Percentiles rank a stretch among this genome's conserved stretches.
These are phyloP conservation scores for Sarotherodon lohbergeri DNA, from an alignment of 2,113 vertebrate species.

Conservation along the genomic window DNA sequence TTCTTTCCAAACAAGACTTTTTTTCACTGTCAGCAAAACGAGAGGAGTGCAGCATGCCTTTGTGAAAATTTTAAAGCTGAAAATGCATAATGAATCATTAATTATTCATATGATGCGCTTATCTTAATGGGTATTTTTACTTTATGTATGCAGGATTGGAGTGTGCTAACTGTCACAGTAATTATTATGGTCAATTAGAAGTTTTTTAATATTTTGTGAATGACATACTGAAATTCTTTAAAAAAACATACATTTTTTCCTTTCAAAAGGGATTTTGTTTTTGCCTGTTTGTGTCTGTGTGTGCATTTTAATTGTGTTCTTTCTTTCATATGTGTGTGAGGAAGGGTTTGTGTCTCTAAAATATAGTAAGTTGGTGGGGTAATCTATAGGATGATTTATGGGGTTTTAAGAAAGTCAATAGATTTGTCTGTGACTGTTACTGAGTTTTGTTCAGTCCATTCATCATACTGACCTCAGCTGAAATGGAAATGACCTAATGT, in stretches of 20 bases:
- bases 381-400: conserved; percentile 42
- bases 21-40: neutral
- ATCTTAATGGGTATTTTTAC: neutral
- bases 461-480: conserved; percentile 40
- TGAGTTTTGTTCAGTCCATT: conserved; percentile 27
- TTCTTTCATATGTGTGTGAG: neutral
- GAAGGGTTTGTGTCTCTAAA: neutral
- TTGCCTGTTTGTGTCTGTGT: neutral
- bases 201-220: neutral
- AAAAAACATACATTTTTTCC: neutral
- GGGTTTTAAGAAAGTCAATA: conserved; percentile 36
- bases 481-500: conserved; percentile 38
- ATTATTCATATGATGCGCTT: neutral
- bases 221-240: neutral
- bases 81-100: neutral
- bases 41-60: neutral
- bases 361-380: neutral
- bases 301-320: neutral
- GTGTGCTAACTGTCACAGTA: neutral
- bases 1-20: neutral
- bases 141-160: neutral
- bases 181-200: neutral
- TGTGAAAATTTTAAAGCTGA: neutral
- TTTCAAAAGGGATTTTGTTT: neutral
- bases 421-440: conserved; percentile 32